Conservation (phyloP, 2,888 invertebrate genomes). For the Cryptus armator region DNA sequence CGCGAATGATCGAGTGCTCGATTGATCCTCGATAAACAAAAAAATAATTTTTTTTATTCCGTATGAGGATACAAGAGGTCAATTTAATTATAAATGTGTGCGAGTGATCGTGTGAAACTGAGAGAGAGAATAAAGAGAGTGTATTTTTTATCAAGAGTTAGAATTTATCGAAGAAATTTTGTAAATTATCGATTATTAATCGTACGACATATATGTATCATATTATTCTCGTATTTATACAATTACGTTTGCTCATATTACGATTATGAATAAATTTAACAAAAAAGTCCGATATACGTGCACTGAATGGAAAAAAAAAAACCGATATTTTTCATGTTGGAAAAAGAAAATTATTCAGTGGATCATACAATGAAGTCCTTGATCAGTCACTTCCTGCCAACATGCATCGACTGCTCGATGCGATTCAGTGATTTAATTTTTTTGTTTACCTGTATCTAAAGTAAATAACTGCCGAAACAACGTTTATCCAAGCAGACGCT, state of each 20-base stretch:
- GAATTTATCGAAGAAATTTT: conserved; percentile 45
- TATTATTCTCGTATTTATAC: conserved; percentile 65
- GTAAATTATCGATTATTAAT: conserved; percentile 58
- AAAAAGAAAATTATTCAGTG: background rate
- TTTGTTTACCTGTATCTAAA: background rate
- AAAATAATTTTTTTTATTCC: background rate
- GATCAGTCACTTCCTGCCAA: conserved; percentile 20
- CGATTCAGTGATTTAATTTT: conserved; percentile 1
- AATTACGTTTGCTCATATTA: conserved; percentile 70
- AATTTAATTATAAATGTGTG: conserved; percentile 48
- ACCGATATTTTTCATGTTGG: background rate
- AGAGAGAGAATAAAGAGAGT: conserved; percentile 13
- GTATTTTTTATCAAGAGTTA: conserved; percentile 54
- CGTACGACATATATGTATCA: conserved; percentile 57
- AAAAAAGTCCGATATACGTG: conserved; percentile 23
- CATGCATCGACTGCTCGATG: background rate
- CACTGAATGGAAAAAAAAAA: conserved; percentile 9
- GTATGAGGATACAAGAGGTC: conserved; percentile 12
- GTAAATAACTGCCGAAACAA: conserved; percentile 48
- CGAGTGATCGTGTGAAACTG: conserved; percentile 21
- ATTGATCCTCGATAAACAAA: conserved; percentile 31
- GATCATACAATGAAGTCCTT: conserved; percentile 26
- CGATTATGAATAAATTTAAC: conserved; percentile 30
- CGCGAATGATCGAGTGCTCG: conserved; percentile 35
- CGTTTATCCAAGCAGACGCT: conserved; percentile 33